phyloP scores from a whole-genome alignment of 1,140 invertebrate species.

The Ceratosolen solmsi region DNA sequence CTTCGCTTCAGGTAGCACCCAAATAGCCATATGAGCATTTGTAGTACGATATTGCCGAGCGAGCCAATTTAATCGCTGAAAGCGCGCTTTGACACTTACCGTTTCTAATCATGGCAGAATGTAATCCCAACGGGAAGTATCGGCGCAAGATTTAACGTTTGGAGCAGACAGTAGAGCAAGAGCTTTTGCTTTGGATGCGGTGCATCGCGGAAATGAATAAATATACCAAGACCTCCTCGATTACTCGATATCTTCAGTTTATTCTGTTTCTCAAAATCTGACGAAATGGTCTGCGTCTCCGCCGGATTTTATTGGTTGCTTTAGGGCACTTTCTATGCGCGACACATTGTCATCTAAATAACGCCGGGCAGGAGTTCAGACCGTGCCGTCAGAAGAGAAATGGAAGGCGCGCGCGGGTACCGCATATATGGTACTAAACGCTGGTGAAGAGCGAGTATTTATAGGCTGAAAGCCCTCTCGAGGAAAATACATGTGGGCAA shows the following conservation, averaged over 20 bases:
- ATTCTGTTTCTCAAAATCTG: conserved; percentile 71
- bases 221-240: no score
- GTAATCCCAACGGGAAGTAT: not conserved
- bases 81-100: conserved; percentile 3
- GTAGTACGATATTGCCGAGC: conserved; percentile 44
- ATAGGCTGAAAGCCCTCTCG: conserved; percentile 23
- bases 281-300: conserved; percentile 64
- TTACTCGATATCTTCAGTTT: no score
- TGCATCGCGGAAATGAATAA: not conserved
- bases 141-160: no score
- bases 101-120: not conserved
- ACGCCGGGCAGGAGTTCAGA: conserved; percentile 55
- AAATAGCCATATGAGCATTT: conserved; percentile 50
- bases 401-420: not conserved
- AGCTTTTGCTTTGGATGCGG: not conserved
- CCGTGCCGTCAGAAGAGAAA: not conserved
- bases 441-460: conserved; percentile 24
- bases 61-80: conserved; percentile 30
- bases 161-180: not conserved
- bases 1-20: conserved; percentile 41
- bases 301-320: conserved; percentile 73
- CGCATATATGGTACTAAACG: conserved; percentile 16
- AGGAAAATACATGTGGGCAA: conserved; percentile 5
- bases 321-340: conserved; percentile 74
- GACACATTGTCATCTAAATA: conserved; percentile 73